Base-by-base conservation (phyloP, 2,888 invertebrate species). In the Macropis europaea region DNA sequence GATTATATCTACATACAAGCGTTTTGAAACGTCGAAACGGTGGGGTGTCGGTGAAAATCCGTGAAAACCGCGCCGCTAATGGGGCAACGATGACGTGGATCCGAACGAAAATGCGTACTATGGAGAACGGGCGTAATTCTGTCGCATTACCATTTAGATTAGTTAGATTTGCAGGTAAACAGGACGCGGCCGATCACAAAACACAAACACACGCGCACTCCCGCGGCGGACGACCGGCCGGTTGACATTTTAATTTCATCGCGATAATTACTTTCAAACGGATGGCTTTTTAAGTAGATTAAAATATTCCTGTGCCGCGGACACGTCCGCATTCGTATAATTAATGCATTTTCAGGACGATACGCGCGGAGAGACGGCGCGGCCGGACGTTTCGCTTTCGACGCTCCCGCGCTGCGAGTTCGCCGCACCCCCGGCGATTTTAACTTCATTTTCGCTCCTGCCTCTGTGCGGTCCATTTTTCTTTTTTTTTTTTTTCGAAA, bases 211-310 rank as follows among this genome's bases (percentile, higher is more conserved):
- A 59, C 67, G 74, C 66, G 36, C 48, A 54, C 47, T 52, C 57
- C 34, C 22, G 4, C 17, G 32, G 17, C 42, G 15, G 7, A n/a
- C n/a, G 11, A 7, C 34, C 38, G 7, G 9, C 24, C 48, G 62
- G 76, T 80, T 83, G 81, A 87, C 86, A 85, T 89, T 89, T 88
- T 88, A 87, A 89, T 88, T 89, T 87, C 84, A 87, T 86, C 86
- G 83, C 81, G 86, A 87, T 88, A 87, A 89, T 89, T 87, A 89
- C 87, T 82, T 85, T 82, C 81, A 82, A 87, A 87, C 86, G 86
- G 82, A 89, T 88, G 87, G 86, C 88, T 87, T 89, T 89, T 89
- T 88, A 88, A 89, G 86, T 86, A 85, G 88, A 89, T 89, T 88
- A 88, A 89, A 89, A 89, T 87, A 87, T 86, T 87, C 85, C 82